Evolutionary conservation across 2,113 vertebrate species (phyloP).

Genomic region (Steatornis caripensis): DNA sequence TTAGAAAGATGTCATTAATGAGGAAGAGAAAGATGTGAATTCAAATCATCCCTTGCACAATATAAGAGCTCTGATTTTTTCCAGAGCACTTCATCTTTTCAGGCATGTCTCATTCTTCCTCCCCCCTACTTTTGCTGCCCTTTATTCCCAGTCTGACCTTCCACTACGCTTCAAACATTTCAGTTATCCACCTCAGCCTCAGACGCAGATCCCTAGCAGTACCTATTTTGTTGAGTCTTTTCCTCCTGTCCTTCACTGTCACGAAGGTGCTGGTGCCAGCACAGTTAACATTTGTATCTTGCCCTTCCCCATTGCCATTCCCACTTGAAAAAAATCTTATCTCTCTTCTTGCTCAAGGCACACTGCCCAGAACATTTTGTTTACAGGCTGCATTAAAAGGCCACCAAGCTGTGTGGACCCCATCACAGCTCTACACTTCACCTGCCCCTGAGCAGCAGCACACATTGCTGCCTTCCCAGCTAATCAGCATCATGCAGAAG

Average conservation of each 20-base stretch:
- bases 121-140: not conserved
- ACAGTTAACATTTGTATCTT: not conserved
- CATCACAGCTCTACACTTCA: not conserved
- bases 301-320: not conserved
- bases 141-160: not conserved
- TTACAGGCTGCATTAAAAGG: not conserved
- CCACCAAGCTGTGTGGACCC: not conserved
- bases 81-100: not conserved
- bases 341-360: not conserved
- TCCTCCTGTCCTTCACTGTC: not conserved
- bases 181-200: not conserved
- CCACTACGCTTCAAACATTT: not conserved
- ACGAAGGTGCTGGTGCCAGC: not conserved
- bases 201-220: not conserved
- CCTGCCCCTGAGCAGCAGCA: not conserved
- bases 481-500: not conserved
- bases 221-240: not conserved
- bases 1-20: not conserved
- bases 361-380: not conserved
- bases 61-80: not conserved
- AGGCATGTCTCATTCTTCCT: not conserved
- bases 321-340: not conserved
- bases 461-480: fast-evolving
- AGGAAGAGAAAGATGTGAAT: not conserved
- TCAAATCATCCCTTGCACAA: not conserved